A percentile compares a stretch with the other conserved stretches of the same genome.
Evolutionary conservation across 2,113 vertebrate genomes (phyloP).

Genomic region (Antigone vipio): DNA sequence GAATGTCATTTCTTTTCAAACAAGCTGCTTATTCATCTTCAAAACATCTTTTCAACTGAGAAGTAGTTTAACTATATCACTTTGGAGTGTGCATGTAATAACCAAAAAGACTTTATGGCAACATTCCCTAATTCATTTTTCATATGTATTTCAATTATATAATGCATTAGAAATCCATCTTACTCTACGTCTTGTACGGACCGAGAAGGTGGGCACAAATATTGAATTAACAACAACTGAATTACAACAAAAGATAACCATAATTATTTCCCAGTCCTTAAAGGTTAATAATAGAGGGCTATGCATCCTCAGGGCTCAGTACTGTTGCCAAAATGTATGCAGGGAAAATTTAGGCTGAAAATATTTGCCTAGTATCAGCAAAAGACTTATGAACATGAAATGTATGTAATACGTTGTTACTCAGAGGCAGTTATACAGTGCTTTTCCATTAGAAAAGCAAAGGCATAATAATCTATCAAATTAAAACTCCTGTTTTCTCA

Average conservation of each 20-base stretch:
- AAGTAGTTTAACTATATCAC: neutral
- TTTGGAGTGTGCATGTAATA: neutral
- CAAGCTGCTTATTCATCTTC: neutral
- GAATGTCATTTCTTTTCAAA: neutral
- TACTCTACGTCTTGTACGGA: neutral
- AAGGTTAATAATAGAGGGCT: neutral
- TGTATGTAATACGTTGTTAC: neutral
- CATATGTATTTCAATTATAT: neutral
- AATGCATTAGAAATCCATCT: neutral
- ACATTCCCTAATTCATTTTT: neutral
- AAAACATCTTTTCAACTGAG: neutral
- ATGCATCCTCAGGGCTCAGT: neutral
- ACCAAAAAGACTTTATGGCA: neutral
- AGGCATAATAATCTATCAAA: neutral
- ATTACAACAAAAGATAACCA: neutral
- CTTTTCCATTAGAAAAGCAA: conserved; percentile 1
- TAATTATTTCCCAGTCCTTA: neutral
- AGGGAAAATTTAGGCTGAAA: neutral
- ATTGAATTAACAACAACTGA: neutral
- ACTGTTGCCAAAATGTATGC: neutral
- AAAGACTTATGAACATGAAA: neutral
- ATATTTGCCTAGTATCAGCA: neutral
- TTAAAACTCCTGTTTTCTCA: neutral
- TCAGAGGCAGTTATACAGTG: neutral
- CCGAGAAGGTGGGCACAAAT: neutral